A percentile compares a stretch with the other conserved stretches of the same genome.
phyloP scores from a whole-genome alignment of 2,888 invertebrate species.

The Labia minor region DNA sequence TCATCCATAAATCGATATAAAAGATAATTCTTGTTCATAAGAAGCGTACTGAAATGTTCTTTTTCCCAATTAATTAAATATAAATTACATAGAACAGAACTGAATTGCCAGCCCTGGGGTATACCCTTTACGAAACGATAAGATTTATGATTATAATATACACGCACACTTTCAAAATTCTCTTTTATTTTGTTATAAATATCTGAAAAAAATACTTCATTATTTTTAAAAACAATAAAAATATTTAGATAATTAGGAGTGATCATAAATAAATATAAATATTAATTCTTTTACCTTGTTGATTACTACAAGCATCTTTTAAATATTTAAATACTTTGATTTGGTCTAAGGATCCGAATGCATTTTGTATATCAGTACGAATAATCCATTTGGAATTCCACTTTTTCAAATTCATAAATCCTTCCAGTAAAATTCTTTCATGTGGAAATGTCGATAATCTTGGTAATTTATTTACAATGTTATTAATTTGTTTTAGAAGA shows the following conservation, averaged over 20 bases:
- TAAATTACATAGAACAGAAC: not conserved
- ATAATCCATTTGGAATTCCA: not conserved
- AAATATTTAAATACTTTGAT: not conserved
- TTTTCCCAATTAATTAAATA: not conserved
- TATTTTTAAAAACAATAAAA: no score
- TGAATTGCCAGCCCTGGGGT: not conserved
- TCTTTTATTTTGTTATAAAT: not conserved
- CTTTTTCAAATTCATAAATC: not conserved
- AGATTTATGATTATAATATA: not conserved
- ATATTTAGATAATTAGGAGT: no score
- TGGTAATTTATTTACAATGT: not conserved
- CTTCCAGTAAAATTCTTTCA: not conserved
- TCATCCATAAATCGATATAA: not conserved
- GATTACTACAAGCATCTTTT: not conserved
- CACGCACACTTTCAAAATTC: not conserved
- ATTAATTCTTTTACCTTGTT: no score
- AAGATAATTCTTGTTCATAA: not conserved
- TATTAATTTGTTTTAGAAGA: not conserved
- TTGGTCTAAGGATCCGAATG: not conserved
- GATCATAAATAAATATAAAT: no score
- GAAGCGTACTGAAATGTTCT: not conserved
- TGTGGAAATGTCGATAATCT: not conserved
- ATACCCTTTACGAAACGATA: not conserved
- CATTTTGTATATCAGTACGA: not conserved
- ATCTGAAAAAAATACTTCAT: not conserved